These are phyloP conservation scores for Nysson spinosus DNA, from an alignment of 2,888 invertebrate genomes.

Conservation along the genomic window DNA sequence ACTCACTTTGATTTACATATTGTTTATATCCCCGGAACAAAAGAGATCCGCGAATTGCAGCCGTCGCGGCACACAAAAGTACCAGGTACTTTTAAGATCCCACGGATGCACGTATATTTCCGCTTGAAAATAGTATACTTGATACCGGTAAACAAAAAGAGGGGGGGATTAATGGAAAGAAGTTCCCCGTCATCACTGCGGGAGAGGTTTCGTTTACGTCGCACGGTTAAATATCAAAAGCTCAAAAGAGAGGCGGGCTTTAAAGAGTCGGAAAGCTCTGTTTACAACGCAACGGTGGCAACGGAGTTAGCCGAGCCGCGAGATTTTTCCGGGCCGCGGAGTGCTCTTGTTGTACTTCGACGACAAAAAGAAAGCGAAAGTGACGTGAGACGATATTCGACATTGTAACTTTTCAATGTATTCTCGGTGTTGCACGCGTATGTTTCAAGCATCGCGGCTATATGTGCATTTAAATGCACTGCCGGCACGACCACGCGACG, in stretches of 20 bases:
- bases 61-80: too few species aligned
- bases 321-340: conserved; percentile 30
- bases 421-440: not conserved
- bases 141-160: conserved; percentile 20
- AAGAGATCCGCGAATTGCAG: too few species aligned
- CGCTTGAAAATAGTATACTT: not conserved
- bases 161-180: conserved; percentile 24
- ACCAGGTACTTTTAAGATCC: too few species aligned
- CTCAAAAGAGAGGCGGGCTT: conserved; percentile 30
- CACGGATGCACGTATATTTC: not conserved
- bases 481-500: conserved; percentile 40
- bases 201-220: conserved; percentile 45
- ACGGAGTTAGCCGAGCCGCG: conserved; percentile 44
- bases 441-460: not conserved
- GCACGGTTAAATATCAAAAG: conserved; percentile 46
- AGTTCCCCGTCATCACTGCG: conserved; percentile 28
- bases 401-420: conserved; percentile 45
- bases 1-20: too few species aligned
- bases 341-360: conserved; percentile 18
- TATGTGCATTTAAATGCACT: conserved; percentile 31
- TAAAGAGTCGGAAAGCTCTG: conserved; percentile 31
- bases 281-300: conserved; percentile 36
- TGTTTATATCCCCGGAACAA: too few species aligned
- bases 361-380: conserved; percentile 67
- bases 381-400: conserved; percentile 63